Conservation (phyloP, 2,113 vertebrate species). For the Synodontis membranacea region DNA sequence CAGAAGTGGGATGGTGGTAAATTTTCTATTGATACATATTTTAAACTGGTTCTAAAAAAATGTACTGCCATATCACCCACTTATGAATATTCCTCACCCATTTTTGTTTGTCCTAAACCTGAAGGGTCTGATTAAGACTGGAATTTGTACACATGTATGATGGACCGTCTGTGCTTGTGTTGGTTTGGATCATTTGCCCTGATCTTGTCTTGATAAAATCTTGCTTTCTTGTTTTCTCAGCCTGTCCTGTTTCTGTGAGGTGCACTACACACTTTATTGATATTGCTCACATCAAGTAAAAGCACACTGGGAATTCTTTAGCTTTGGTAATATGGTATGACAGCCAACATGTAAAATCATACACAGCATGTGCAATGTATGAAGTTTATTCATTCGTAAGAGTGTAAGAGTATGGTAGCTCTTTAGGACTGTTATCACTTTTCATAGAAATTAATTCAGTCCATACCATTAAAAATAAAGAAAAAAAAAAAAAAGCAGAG, state of each 20-base stretch:
- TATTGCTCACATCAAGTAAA: not conserved
- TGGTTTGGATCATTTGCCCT: not conserved
- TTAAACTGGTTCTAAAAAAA: not conserved
- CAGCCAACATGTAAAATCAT: not conserved
- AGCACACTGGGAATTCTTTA: not conserved
- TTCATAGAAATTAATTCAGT: not conserved
- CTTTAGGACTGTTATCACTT: not conserved
- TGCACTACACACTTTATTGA: not conserved
- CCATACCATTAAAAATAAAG: not conserved
- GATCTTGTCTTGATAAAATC: conserved; percentile 13
- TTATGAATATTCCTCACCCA: too few relatives aligned
- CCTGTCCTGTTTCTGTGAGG: not conserved
- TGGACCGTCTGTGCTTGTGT: conserved; percentile 5
- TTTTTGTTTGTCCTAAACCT: not conserved
- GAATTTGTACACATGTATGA: not conserved
- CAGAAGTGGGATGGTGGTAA: not conserved
- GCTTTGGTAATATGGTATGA: not conserved
- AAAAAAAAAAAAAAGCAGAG: too few relatives aligned
- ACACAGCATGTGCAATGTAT: not conserved
- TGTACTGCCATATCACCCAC: not conserved
- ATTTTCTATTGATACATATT: not conserved
- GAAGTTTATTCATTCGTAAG: not conserved
- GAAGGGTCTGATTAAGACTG: not conserved
- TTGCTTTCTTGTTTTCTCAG: conserved; percentile 16
- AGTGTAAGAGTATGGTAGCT: not conserved